Evolutionary conservation across 1,140 invertebrate species (phyloP), one percentile per base, ranked within the genome.

Genomic region (Listronotus oregonensis): DNA sequence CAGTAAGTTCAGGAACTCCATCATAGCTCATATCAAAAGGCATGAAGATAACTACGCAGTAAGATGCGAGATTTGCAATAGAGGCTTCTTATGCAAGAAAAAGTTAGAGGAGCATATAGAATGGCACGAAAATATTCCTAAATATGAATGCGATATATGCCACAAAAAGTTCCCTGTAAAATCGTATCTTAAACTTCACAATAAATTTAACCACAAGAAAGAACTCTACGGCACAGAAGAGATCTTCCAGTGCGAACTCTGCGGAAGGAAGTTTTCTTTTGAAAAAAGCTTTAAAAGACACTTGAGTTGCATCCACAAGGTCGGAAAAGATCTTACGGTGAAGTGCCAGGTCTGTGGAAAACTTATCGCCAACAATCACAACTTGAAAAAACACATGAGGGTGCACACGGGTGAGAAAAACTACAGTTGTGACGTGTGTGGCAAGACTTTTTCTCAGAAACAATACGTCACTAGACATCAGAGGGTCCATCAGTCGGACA

Each of bases 341-440:
- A 55, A 64, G 34, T 75, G 73, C 52, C 67, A 66, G 8, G 64
- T 76, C 44, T 77, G 75, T 56, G 60, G 64, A 6, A 77, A 77
- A 55, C 44, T 68, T 1, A 75, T 75, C 12, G 70, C 72, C 0
- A 74, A 75, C 52, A 67, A 64, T 42, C 71, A 70, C 57, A 75
- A 73, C 42, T 63, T 77, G 56, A 73, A 71, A 39, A 67, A 67
- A 43, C 69, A 70, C 75, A 90, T 92, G 87, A 82, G 90, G 40
- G 85, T 86, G 55, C 90, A 93, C 69, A 91, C 90, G 0, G 90
- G 91, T 0, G 89, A 93, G 73, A 91, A 90, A 73, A 90, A 90
- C 11, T 93, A 89, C 77, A 84, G 89, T 43, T 94, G 92, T 78
- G 79, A 84, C 6, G 82, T 87, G 21, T 94, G 92, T 75, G 86